Conservation (phyloP, 2,797 vertebrate species). For the Pogonophryne albipinna region DNA sequence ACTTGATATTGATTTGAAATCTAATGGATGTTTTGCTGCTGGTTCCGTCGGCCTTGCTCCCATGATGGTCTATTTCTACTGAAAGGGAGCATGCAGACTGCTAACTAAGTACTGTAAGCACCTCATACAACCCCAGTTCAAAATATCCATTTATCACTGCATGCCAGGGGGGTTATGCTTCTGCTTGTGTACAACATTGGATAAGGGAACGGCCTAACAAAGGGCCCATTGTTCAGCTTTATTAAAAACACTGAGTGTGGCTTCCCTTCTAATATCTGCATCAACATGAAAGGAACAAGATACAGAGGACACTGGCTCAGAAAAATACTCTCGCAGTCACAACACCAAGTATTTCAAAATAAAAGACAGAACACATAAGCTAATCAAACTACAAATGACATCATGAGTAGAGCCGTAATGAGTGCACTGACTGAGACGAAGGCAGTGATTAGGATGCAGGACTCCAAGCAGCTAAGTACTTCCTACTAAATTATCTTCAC, state of each 20-base stretch:
- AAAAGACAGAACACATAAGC: slow-evolving; percentile 34
- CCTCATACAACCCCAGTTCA: no score
- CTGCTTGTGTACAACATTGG: slow-evolving; percentile 44
- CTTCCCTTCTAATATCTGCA: slow-evolving; percentile 65
- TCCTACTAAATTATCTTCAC: slow-evolving; percentile 60
- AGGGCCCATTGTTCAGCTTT: slow-evolving; percentile 69
- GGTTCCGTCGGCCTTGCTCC: no score
- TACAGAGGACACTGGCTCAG: slow-evolving; percentile 13
- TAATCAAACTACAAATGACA: slow-evolving; percentile 52
- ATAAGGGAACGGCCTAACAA: slow-evolving; percentile 59
- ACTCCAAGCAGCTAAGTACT: slow-evolving; percentile 40
- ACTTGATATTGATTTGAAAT: no score
- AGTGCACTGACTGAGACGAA: slow-evolving; percentile 39
- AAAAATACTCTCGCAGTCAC: slow-evolving; percentile 38
- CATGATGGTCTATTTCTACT: no score
- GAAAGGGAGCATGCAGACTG: no score
- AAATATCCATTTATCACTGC: not conserved
- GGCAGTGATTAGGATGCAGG: slow-evolving; percentile 49
- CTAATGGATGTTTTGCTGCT: no score
- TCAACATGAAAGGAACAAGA: slow-evolving; percentile 34
- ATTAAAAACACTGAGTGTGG: slow-evolving; percentile 57
- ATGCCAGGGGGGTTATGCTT: slow-evolving; percentile 10
- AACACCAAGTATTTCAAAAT: slow-evolving; percentile 20
- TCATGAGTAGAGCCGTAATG: slow-evolving; percentile 32
- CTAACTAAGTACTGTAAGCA: no score